Evolutionary conservation across 2,797 vertebrate species (phyloP), one percentile per base, ranked within the genome.

Genomic region (Serranus cabrilla): DNA sequence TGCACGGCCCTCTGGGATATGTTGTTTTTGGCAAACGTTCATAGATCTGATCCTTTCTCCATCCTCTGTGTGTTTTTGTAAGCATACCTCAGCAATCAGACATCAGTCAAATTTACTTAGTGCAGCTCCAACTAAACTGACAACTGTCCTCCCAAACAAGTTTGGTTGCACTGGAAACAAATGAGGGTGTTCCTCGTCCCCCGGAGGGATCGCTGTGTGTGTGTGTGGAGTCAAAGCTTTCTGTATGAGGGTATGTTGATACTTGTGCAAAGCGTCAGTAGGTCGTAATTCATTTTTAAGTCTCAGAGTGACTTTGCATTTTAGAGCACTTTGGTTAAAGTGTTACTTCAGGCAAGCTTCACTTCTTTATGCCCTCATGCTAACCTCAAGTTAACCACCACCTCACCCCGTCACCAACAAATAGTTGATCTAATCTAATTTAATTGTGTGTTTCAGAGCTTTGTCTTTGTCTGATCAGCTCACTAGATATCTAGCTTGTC

Each of bases 11-110:
- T 81, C 52, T 68, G 71, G 58, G 73, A 89, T 79, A 71, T 75
- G 47, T 71, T 87, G 9, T 77, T 73, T 37, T 55, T 89, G 82
- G 87, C 80, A 76, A 65, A 50, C 62, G n/a, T 71, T 82, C 52
- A 65, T 47, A 72, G 65, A 80, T 85, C 71, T 65, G 80, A 82
- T 86, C 82, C 57, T 45, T 62, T 73, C 54, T 74, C 82, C 58
- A 67, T 81, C 50, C 66, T 57, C 16, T 34, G 34, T 70, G 49
- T 65, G 16, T 49, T 60, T 63, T 74, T 67, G 49, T 40, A 65
- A 64, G 79, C 58, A 78, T 74, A 56, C 57, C 80, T 67, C 6
- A 23, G 39, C 45, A 71, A 55, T 81, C 76, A 78, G 8, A 71
- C 69, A 71, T 76, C 42, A 56, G 59, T 76, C 34, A 67, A n/a